These are phyloP conservation scores for Anastrepha ludens DNA, from an alignment of 1,140 invertebrate genomes.

Conservation along the genomic window DNA sequence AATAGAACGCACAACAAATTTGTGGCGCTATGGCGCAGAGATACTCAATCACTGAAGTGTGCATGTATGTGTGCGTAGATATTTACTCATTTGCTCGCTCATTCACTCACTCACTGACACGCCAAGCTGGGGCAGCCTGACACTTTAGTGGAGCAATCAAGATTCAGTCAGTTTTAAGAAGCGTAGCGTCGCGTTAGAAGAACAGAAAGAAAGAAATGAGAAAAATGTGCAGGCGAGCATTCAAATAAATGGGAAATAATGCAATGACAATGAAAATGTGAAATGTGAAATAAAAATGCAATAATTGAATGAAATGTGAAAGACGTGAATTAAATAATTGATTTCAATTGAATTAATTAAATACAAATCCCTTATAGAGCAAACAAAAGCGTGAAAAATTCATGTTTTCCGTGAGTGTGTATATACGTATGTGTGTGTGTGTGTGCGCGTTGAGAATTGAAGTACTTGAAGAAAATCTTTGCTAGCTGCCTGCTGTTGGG, in stretches of 20 bases:
- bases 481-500: constrained; percentile 8
- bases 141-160: constrained; percentile 36
- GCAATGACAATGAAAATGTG: not conserved
- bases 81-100: constrained; percentile 43
- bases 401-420: not conserved
- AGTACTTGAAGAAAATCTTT: constrained; percentile 49
- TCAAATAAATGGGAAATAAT: constrained; percentile 20
- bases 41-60: not conserved
- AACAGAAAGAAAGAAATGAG: constrained; percentile 11
- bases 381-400: constrained; percentile 42
- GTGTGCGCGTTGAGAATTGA: constrained; percentile 14
- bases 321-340: constrained; percentile 38
- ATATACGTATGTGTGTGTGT: not conserved
- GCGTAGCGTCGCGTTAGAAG: constrained; percentile 17
- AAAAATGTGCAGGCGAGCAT: not conserved
- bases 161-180: constrained; percentile 41
- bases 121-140: constrained; percentile 19
- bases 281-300: constrained; percentile 26
- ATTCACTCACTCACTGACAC: not conserved
- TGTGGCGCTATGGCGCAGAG: not conserved
- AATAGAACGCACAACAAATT: not conserved
- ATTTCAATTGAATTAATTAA: constrained; percentile 52
- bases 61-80: not conserved
- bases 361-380: not conserved
- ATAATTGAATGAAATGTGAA: constrained; percentile 33